Base-by-base conservation (phyloP, 2,113 vertebrate genomes). In the Turdus rufiventris region DNA sequence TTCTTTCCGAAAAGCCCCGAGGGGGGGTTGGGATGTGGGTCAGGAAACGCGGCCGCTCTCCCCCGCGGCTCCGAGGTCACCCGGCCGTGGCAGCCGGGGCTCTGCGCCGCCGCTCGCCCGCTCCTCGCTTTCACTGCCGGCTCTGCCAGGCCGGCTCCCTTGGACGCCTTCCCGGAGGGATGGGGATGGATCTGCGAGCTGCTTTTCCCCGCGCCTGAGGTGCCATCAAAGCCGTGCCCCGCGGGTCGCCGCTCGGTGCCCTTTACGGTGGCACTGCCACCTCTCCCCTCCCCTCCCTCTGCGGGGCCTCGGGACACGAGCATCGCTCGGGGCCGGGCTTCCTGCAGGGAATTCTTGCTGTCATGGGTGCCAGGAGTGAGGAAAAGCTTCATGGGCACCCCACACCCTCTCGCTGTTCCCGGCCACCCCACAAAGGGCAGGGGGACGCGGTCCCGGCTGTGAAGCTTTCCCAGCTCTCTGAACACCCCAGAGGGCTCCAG, bases 301-400 rank as follows among this genome's bases (percentile, higher is more conserved):
- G 1, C 2, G 0, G 4, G 3, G 8, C 56, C 81, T 8, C 0
- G 12, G 47, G 57, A 33, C 57, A 4, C 2, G 2, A 6, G 20
- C 19, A 1, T 2, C 18, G 40, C 66, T 28, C 0, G 3, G 43
- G 28, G 1, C 7, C 0, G 1, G 8, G 3, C 5, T 24, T 53
- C 5, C 4, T 0, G 4, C 86, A 2, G 75, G 66, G 66, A 63
- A 18, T 17, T 1, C 18, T 1, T 1, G 34, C 26, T 24, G 1
- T 12, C 5, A 15, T 3, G 66, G 42, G n/a, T 19, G 43, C 43
- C 34, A 58, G 12, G 5, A 67, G 26, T 0, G 8, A 6, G 36
- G 28, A 21, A 4, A 11, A 12, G 14, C 29, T 9, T 1, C 4
- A 0, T 4, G 17, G 72, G 25, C 33, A 62, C 28, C 82, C 24